Conservation (phyloP, 2,888 invertebrate species). For the Ormyrus nitidulus region DNA sequence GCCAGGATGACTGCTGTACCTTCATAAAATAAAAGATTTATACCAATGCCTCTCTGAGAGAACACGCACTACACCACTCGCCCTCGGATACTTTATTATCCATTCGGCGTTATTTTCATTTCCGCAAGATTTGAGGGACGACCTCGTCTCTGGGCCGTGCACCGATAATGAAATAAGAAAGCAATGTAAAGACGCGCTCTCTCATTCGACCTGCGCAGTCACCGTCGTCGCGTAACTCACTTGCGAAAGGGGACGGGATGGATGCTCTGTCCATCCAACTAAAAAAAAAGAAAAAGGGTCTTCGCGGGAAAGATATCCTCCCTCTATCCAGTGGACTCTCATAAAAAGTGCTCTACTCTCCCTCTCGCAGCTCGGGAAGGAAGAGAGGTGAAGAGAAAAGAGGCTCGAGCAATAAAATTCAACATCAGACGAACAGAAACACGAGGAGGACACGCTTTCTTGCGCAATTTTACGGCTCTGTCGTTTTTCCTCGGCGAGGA, state of each 20-base stretch:
- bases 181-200: not conserved
- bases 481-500: constrained; percentile 46
- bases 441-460: constrained; percentile 41
- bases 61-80: too few relatives aligned
- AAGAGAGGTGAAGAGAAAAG: constrained; percentile 17
- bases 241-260: too few relatives aligned
- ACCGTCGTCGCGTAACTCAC: too few relatives aligned
- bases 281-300: constrained; percentile 47
- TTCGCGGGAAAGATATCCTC: constrained; percentile 27
- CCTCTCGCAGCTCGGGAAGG: constrained; percentile 47
- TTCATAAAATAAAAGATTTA: too few relatives aligned
- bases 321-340: constrained; percentile 50
- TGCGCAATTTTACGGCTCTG: constrained; percentile 61
- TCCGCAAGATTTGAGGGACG: too few relatives aligned
- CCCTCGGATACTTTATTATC: too few relatives aligned
- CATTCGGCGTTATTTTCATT: too few relatives aligned
- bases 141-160: too few relatives aligned
- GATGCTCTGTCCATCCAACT: constrained; percentile 23
- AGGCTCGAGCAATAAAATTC: constrained; percentile 63
- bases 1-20: too few relatives aligned
- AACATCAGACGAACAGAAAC: constrained; percentile 52
- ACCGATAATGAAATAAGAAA: too few relatives aligned
- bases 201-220: constrained; percentile 14
- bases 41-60: too few relatives aligned
- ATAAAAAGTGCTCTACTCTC: constrained; percentile 62